These are phyloP conservation scores for Drosophila mulleri DNA, from an alignment of 2,888 invertebrate species.

Conservation along the genomic window DNA sequence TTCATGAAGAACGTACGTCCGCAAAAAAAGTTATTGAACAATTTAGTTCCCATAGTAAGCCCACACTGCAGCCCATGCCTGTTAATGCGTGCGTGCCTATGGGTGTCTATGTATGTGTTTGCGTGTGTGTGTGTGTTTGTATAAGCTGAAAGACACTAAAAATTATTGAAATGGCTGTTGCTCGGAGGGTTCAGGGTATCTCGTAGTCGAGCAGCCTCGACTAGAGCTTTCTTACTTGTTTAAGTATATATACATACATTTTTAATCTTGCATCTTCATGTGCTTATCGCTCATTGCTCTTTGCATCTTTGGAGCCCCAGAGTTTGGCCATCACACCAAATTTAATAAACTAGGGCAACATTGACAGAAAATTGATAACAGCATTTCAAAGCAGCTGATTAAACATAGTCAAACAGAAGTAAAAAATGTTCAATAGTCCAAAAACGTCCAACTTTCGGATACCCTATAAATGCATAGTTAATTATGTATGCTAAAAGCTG, in stretches of 20 bases:
- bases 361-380: constrained; percentile 62
- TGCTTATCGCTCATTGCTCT: not conserved
- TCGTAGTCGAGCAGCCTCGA: no score
- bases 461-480: not conserved
- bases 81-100: no score
- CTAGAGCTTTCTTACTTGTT: no score
- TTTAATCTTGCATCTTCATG: constrained; percentile 4
- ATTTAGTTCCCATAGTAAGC: no score
- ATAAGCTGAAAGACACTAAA: no score
- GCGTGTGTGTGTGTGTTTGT: no score
- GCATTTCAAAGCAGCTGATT: constrained; percentile 48
- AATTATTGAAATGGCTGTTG: no score
- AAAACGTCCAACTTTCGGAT: not conserved
- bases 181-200: no score
- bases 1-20: no score
- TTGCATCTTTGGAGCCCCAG: constrained; percentile 1
- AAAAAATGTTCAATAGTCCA: not conserved
- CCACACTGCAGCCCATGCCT: no score
- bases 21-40: no score
- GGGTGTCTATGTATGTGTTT: no score
- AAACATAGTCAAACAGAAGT: constrained; percentile 44
- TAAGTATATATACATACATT: not conserved
- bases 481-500: not conserved
- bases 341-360: constrained; percentile 66
- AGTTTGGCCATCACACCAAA: constrained; percentile 33